These are phyloP conservation scores for Xiphophorus hellerii DNA, from an alignment of 2,113 vertebrate species.

Conservation along the genomic window DNA sequence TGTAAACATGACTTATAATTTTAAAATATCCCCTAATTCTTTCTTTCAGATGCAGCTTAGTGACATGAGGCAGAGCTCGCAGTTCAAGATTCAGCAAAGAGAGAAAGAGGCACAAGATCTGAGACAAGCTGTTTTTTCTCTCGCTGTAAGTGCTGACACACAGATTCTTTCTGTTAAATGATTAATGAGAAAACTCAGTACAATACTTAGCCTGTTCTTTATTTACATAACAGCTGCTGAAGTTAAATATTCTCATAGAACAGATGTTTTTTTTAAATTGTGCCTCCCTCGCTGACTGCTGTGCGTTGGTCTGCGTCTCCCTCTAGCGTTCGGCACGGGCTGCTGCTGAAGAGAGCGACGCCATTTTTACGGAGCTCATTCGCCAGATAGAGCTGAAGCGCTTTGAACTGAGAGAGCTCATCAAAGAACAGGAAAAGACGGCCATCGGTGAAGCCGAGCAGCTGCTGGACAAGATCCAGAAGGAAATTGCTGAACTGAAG, in stretches of 20 bases:
- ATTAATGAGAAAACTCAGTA: neutral
- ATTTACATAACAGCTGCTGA: neutral
- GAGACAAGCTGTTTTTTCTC: constrained; percentile 69
- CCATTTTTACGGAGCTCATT: constrained; percentile 74
- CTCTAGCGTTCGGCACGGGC: constrained; percentile 69
- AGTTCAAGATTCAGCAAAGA: constrained; percentile 67
- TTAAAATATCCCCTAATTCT: neutral
- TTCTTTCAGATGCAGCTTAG: constrained; percentile 61
- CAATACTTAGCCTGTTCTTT: neutral
- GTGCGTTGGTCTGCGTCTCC: neutral
- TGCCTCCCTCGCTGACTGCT: neutral
- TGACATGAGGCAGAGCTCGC: constrained; percentile 70
- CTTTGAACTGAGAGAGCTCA: constrained; percentile 77
- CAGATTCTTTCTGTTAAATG: neutral
- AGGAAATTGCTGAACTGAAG: constrained; percentile 74
- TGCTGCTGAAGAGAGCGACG: constrained; percentile 70
- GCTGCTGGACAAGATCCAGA: constrained; percentile 74
- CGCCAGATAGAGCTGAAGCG: constrained; percentile 76
- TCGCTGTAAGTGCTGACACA: constrained; percentile 65
- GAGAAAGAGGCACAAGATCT: constrained; percentile 76
- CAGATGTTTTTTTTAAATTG: neutral
- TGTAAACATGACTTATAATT: neutral
- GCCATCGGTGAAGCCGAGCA: constrained; percentile 66
- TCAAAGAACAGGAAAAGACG: constrained; percentile 73
- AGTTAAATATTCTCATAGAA: neutral